Evolutionary conservation across 2,113 vertebrate species (phyloP).

Genomic region (Entomyzon cyanotis): DNA sequence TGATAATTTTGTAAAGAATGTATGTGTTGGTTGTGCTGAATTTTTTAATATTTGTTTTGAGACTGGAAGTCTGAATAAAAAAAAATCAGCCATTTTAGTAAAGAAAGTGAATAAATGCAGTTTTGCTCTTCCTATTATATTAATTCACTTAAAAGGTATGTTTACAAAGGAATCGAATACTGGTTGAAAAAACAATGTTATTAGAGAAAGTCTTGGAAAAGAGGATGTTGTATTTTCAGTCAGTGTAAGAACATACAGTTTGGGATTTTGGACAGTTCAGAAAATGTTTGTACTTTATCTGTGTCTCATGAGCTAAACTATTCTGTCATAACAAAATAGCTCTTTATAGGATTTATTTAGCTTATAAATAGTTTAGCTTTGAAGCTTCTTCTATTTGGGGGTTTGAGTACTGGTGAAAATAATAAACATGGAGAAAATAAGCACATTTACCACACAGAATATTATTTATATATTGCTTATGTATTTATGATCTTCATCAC

Average conservation of each 20-base stretch:
- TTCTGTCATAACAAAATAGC: neutral
- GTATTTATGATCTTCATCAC: neutral
- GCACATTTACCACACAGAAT: neutral
- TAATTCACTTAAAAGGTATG: neutral
- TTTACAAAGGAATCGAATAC: neutral
- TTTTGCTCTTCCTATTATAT: neutral
- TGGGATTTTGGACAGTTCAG: neutral
- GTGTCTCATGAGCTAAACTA: neutral
- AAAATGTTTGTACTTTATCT: neutral
- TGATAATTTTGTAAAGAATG: neutral
- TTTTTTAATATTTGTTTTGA: neutral
- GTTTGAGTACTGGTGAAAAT: neutral
- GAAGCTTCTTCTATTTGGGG: neutral
- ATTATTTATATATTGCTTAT: neutral
- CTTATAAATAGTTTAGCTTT: neutral
- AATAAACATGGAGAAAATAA: neutral
- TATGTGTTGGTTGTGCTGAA: neutral
- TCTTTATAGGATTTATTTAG: neutral
- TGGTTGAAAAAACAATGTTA: neutral
- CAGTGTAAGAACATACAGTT: neutral
- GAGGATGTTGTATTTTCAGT: neutral
- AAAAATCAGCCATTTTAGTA: neutral
- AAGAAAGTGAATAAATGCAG: neutral
- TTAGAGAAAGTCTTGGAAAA: neutral
- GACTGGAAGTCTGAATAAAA: neutral